These are phyloP conservation scores for Todiramphus saurophagus DNA, from an alignment of 2,113 vertebrate genomes.

Conservation along the genomic window DNA sequence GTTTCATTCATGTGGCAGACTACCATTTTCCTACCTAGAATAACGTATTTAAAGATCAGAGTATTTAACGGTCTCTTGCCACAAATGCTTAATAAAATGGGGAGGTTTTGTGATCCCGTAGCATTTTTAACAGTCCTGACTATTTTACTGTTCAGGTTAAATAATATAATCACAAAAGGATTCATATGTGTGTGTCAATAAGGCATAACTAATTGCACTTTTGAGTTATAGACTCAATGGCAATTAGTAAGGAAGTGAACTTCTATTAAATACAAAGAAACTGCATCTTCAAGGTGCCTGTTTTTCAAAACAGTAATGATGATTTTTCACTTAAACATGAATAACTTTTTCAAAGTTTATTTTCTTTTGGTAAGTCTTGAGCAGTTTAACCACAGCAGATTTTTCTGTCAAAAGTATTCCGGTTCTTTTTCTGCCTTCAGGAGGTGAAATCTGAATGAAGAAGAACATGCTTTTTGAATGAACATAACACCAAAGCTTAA, in stretches of 20 bases:
- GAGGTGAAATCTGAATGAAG: neutral
- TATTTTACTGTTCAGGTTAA: conserved; percentile 70
- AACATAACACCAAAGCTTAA: neutral
- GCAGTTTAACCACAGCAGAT: neutral
- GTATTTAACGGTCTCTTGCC: conserved; percentile 14
- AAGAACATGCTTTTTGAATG: neutral
- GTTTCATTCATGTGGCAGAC: neutral
- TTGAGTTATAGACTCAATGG: conserved; percentile 52
- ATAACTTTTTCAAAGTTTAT: neutral
- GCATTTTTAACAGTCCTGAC: conserved; percentile 46
- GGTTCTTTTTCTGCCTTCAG: neutral
- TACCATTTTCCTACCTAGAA: neutral
- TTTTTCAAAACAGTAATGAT: neutral
- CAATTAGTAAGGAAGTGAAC: conserved; percentile 16
- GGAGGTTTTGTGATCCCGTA: neutral
- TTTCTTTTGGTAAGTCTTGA: neutral
- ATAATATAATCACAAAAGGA: conserved; percentile 27
- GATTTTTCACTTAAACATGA: neutral
- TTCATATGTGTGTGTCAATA: conserved; percentile 45
- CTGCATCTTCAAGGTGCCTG: conserved; percentile 12
- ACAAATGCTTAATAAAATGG: conserved; percentile 34
- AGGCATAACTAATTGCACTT: conserved; percentile 69
- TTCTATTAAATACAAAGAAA: conserved; percentile 49
- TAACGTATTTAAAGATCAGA: neutral
- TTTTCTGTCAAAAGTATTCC: conserved; percentile 7